phyloP scores from a whole-genome alignment of 2,888 invertebrate species.

The Strigamia crassipes region DNA sequence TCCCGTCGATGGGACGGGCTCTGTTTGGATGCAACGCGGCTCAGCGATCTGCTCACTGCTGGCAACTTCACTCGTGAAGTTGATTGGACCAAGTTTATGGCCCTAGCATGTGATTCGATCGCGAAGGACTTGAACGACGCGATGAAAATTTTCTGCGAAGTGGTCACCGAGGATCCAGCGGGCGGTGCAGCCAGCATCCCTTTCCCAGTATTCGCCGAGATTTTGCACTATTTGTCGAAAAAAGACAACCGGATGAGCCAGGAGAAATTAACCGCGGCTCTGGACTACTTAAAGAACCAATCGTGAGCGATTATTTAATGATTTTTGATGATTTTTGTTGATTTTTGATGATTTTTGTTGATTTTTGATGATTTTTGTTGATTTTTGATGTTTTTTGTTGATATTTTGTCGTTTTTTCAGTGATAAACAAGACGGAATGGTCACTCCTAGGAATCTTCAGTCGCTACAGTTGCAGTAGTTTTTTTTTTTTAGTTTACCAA shows the following conservation, averaged over 20 bases:
- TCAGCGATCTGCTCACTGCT: constrained; percentile 71
- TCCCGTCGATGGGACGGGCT: constrained; percentile 58
- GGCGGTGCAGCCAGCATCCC: constrained; percentile 79
- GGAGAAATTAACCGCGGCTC: background rate
- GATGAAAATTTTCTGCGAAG: constrained; percentile 79
- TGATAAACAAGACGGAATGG: constrained; percentile 46
- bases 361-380: background rate
- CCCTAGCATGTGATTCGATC: constrained; percentile 70
- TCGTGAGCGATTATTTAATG: background rate
- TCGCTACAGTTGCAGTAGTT: background rate
- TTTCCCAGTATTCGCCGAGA: background rate
- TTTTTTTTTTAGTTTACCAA: background rate
- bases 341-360: background rate
- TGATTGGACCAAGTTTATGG: constrained; percentile 74
- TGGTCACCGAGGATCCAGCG: constrained; percentile 80
- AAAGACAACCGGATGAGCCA: constrained; percentile 2
- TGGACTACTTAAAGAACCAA: background rate
- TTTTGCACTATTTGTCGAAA: constrained; percentile 41
- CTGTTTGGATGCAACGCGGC: constrained; percentile 64
- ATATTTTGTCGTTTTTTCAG: background rate
- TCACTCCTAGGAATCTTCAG: constrained; percentile 31
- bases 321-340: background rate
- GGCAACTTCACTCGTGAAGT: constrained; percentile 71
- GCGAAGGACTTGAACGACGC: constrained; percentile 68
- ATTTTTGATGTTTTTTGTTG: background rate